Evolutionary conservation across 2,888 invertebrate genomes (phyloP).

Genomic region (Drosophila leonis): DNA sequence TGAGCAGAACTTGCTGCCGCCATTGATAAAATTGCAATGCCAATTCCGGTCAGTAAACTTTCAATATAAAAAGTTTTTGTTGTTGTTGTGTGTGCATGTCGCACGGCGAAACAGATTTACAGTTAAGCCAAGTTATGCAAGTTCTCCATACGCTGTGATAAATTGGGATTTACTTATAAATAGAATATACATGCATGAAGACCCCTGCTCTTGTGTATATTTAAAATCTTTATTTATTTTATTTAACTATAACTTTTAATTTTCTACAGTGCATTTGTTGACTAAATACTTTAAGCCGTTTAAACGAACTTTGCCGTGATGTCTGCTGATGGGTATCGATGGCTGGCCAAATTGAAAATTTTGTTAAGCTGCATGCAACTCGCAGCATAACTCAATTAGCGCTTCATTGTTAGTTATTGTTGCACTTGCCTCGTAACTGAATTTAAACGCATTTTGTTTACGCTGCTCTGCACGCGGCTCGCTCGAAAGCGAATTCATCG

Average conservation of each 20-base stretch:
- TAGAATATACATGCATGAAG: not conserved
- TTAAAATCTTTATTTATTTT: not conserved
- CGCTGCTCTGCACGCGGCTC: constrained; percentile 55
- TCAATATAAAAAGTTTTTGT: constrained; percentile 60
- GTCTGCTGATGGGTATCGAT: constrained; percentile 24
- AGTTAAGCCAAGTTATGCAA: constrained; percentile 59
- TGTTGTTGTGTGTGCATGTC: constrained; percentile 19
- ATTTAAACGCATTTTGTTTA: constrained; percentile 70
- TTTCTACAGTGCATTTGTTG: not conserved
- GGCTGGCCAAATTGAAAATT: constrained; percentile 38
- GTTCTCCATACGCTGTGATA: not conserved
- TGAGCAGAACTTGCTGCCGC: constrained; percentile 17
- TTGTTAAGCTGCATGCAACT: constrained; percentile 55
- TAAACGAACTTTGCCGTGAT: constrained; percentile 34
- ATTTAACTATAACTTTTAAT: not conserved
- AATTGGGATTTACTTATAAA: not conserved
- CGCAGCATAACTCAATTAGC: constrained; percentile 73
- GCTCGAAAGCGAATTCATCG: constrained; percentile 61
- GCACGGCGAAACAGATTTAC: constrained; percentile 45
- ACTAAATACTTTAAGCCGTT: constrained; percentile 28
- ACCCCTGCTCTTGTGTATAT: not conserved
- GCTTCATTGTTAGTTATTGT: constrained; percentile 39
- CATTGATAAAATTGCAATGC: constrained; percentile 78
- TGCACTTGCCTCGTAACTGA: constrained; percentile 31
- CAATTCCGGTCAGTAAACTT: constrained; percentile 79